phyloP scores from a whole-genome alignment of 2,888 invertebrate species.

The Agriopis marginaria region DNA sequence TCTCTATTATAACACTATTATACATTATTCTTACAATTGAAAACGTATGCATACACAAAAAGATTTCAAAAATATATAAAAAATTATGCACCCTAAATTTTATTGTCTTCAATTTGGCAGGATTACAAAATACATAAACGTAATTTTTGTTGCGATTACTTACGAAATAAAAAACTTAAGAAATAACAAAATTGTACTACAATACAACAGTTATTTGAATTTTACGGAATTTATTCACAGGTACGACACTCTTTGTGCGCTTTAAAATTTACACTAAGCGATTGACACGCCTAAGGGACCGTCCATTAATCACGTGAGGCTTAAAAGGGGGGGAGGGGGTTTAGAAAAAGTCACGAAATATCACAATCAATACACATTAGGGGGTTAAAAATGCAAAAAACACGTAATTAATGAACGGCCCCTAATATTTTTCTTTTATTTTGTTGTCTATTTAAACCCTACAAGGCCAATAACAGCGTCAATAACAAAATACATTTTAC shows the following conservation, averaged over 20 bases:
- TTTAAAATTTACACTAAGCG: constrained; percentile 1
- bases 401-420: too few species aligned
- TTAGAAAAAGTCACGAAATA: too few species aligned
- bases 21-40: background rate
- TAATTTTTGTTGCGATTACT: background rate
- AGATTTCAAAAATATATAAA: background rate
- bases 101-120: constrained; percentile 9
- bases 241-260: background rate
- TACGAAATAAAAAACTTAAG: too few species aligned
- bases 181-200: too few species aligned
- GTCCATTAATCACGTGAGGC: too few species aligned
- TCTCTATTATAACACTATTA: constrained; percentile 4
- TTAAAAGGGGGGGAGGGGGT: too few species aligned
- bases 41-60: background rate
- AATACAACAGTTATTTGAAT: too few species aligned
- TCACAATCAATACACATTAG: too few species aligned
- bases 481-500: background rate
- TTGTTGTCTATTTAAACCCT: background rate
- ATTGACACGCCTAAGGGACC: too few species aligned
- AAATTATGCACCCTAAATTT: background rate
- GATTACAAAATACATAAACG: background rate
- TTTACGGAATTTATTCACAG: background rate
- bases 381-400: too few species aligned
- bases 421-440: background rate
- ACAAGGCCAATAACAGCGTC: background rate